Percentiles rank a stretch among this genome's conserved stretches.
phyloP scores from a whole-genome alignment of 1,140 invertebrate species.

The Araneus ventricosus region DNA sequence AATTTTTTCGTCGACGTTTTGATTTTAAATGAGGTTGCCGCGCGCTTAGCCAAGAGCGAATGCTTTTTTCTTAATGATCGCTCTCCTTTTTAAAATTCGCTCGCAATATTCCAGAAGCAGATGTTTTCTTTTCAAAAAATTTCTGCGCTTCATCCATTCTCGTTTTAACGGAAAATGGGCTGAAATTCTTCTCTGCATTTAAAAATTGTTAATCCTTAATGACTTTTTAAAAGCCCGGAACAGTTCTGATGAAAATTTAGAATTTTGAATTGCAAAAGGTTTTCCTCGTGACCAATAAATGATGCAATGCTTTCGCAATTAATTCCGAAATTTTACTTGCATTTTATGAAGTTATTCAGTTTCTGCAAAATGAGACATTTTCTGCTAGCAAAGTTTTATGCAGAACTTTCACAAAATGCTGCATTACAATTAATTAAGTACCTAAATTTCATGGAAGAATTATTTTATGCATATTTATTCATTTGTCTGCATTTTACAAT shows the following conservation, averaged over 20 bases:
- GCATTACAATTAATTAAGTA: no score
- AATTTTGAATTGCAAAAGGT: constrained; percentile 4
- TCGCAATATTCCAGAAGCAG: not conserved
- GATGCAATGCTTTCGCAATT: not conserved
- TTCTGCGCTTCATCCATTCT: not conserved
- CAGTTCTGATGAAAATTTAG: not conserved
- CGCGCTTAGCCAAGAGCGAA: not conserved
- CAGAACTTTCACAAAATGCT: no score
- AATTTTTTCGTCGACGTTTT: constrained; percentile 50
- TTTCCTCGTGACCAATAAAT: not conserved
- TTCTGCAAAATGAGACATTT: not conserved
- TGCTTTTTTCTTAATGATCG: constrained; percentile 64
- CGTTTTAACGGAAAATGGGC: not conserved
- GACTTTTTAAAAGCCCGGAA: not conserved
- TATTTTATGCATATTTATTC: no score
- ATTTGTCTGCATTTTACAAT: no score
- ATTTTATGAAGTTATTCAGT: not conserved
- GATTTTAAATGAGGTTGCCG: constrained; percentile 67
- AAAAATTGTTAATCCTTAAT: constrained; percentile 30
- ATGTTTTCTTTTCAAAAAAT: constrained; percentile 38
- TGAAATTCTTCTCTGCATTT: constrained; percentile 4
- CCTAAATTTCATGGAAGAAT: no score
- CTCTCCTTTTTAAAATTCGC: constrained; percentile 39
- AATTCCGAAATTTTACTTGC: not conserved
- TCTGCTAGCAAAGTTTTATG: no score